phyloP scores from a whole-genome alignment of 1,140 invertebrate genomes.

The Drosophila burlai region DNA sequence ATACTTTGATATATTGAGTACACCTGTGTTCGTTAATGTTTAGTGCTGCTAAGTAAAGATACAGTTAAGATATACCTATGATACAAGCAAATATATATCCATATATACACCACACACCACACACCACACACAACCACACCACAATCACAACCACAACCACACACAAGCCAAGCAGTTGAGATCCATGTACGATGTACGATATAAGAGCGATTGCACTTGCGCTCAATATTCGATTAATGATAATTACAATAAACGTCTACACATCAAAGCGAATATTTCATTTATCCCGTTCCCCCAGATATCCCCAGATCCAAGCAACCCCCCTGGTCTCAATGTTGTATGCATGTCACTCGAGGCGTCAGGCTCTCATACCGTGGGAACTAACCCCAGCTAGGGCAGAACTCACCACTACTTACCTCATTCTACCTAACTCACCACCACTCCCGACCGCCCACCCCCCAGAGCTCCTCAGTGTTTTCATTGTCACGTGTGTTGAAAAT shows the following conservation, averaged over 20 bases:
- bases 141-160: conserved; percentile 11
- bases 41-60: conserved; percentile 55
- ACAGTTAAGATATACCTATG: conserved; percentile 45
- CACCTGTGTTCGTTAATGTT: conserved; percentile 81
- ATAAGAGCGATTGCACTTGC: conserved; percentile 36
- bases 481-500: conserved; percentile 28
- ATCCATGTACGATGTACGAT: conserved; percentile 46
- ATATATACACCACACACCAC: conserved; percentile 23
- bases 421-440: background rate
- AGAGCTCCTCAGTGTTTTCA: conserved; percentile 4
- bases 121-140: conserved; percentile 9
- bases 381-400: conserved; percentile 5
- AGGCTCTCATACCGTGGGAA: conserved; percentile 12
- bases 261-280: conserved; percentile 55
- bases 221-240: conserved; percentile 37
- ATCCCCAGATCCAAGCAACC: background rate
- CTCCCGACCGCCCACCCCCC: background rate
- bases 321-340: conserved; percentile 41
- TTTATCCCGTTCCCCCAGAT: conserved; percentile 13
- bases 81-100: conserved; percentile 44
- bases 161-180: conserved; percentile 31
- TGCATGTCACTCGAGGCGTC: conserved; percentile 53
- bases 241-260: conserved; percentile 55
- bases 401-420: background rate
- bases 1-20: conserved; percentile 73